Evolutionary conservation across 1,140 invertebrate species (phyloP).

Genomic region (Drosophila parvula): DNA sequence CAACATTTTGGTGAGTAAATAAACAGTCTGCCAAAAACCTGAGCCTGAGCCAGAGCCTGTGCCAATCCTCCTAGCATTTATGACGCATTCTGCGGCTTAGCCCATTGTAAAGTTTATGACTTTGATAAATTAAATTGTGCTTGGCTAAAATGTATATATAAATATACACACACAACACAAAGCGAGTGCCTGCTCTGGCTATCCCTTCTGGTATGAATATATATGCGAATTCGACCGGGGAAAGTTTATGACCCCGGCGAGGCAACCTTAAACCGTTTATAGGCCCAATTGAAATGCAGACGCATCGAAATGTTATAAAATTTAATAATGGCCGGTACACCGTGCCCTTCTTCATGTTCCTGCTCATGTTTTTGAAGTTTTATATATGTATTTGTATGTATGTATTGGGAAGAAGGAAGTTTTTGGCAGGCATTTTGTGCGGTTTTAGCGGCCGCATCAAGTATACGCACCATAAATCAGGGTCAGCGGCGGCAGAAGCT

Average conservation of each 20-base stretch:
- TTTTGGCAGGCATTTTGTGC: conserved; percentile 60
- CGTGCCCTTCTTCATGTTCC: conserved; percentile 6
- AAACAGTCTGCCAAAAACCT: conserved; percentile 34
- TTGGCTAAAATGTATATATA: conserved; percentile 28
- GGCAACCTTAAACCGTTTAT: conserved; percentile 66
- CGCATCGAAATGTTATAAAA: conserved; percentile 80
- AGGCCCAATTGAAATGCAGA: conserved; percentile 75
- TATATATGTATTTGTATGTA: conserved; percentile 14
- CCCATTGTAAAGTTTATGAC: conserved; percentile 76
- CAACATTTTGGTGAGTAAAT: conserved; percentile 21
- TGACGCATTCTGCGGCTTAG: conserved; percentile 60
- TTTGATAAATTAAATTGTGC: conserved; percentile 81
- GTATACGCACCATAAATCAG: conserved; percentile 80
- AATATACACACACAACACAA: not conserved
- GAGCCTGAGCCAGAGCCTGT: conserved; percentile 13
- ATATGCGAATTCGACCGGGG: conserved; percentile 31
- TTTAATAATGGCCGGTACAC: conserved; percentile 59
- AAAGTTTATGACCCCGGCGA: conserved; percentile 53
- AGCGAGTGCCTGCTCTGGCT: not conserved
- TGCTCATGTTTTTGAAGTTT: conserved; percentile 59
- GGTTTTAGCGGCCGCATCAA: conserved; percentile 73
- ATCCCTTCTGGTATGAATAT: conserved; percentile 43
- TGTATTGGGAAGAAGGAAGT: conserved; percentile 34
- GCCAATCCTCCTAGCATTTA: conserved; percentile 46
- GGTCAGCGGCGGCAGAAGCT: conserved; percentile 59